Conservation (phyloP, 2,888 invertebrate genomes). For the Sisyra nigra region DNA sequence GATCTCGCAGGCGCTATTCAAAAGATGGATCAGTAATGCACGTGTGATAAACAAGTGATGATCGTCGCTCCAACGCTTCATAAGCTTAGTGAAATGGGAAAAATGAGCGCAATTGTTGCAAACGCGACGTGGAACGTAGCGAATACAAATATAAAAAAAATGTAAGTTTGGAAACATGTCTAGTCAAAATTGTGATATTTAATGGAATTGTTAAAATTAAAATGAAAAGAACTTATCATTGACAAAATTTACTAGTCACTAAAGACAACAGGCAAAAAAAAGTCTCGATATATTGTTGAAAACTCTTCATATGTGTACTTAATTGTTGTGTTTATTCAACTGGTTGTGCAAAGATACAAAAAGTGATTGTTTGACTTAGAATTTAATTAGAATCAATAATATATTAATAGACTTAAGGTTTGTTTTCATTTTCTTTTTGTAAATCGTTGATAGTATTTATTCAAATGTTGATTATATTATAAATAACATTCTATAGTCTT, state of each 20-base stretch:
- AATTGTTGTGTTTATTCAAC: too few relatives aligned
- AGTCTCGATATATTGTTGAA: neutral
- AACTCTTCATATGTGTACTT: neutral
- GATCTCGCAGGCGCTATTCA: too few relatives aligned
- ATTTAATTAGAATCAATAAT: slow-evolving; percentile 1
- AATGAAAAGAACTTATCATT: slow-evolving; percentile 1
- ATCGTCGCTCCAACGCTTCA: too few relatives aligned
- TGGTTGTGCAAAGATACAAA: neutral
- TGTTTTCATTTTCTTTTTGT: slow-evolving; percentile 1
- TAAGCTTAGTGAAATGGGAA: too few relatives aligned
- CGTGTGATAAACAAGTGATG: too few relatives aligned
- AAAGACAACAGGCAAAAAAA: neutral
- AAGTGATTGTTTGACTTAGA: neutral
- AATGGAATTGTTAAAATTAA: neutral
- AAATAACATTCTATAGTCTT: too few relatives aligned
- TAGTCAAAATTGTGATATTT: slow-evolving; percentile 5
- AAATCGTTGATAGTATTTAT: slow-evolving; percentile 3
- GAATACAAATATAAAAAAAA: neutral
- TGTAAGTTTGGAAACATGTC: neutral
- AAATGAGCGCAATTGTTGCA: too few relatives aligned
- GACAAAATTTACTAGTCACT: slow-evolving; percentile 2
- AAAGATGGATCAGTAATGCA: too few relatives aligned
- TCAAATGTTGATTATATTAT: too few relatives aligned
- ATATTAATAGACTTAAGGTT: neutral
- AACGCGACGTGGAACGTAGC: too few relatives aligned